Evolutionary conservation across 2,888 invertebrate species (phyloP).

Genomic region (Oscheius sp.): DNA sequence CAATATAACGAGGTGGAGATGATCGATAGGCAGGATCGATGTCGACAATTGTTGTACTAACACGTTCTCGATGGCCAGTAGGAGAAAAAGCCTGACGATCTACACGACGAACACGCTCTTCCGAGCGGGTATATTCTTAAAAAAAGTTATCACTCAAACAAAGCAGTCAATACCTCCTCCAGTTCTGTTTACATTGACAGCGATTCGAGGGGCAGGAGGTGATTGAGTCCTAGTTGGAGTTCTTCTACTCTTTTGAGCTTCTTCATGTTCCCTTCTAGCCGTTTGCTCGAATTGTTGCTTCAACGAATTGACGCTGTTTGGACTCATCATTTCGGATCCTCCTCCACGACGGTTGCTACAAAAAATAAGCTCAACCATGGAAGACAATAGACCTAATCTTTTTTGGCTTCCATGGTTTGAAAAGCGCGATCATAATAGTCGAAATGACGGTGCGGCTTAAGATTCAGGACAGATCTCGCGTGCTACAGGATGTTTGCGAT

Average conservation of each 20-base stretch:
- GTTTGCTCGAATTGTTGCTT: slow-evolving; percentile 36
- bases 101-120: slow-evolving; percentile 31
- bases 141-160: background rate
- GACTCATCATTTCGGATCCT: slow-evolving; percentile 32
- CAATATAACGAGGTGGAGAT: slow-evolving; percentile 20
- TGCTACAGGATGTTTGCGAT: slow-evolving; percentile 18
- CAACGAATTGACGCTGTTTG: slow-evolving; percentile 35
- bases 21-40: slow-evolving; percentile 43
- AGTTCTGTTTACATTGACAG: no score
- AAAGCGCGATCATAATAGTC: slow-evolving; percentile 22
- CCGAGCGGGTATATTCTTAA: background rate
- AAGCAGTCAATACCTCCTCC: no score
- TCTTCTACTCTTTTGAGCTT: slow-evolving; percentile 18
- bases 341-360: slow-evolving; percentile 26
- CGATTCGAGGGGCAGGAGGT: slow-evolving; percentile 13
- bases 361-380: background rate
- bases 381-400: background rate
- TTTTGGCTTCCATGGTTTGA: slow-evolving; percentile 24
- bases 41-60: slow-evolving; percentile 55
- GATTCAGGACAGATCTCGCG: slow-evolving; percentile 25
- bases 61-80: slow-evolving; percentile 36
- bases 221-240: background rate
- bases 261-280: slow-evolving; percentile 27
- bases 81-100: slow-evolving; percentile 39
- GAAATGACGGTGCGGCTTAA: slow-evolving; percentile 2